Evolutionary conservation across 1,140 invertebrate species (phyloP).

Genomic region (Brachionus paranguensis): DNA sequence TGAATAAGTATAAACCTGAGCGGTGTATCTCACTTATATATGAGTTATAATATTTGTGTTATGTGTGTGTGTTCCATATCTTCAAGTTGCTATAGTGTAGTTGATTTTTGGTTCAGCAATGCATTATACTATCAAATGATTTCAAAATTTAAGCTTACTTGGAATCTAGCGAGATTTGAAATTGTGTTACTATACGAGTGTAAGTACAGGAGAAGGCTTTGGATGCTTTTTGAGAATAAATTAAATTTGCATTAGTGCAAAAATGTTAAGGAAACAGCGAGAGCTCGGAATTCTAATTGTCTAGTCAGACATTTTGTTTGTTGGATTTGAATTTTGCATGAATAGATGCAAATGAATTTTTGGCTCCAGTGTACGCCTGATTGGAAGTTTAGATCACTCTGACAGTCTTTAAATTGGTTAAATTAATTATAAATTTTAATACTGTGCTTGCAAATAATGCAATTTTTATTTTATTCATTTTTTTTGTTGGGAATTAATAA

Average conservation of each 20-base stretch:
- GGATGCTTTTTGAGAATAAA: neutral
- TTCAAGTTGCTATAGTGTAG: conserved; percentile 26
- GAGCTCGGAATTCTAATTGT: neutral
- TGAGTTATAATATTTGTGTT: conserved; percentile 13
- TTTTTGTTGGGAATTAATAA: neutral
- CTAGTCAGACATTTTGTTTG: conserved; percentile 1
- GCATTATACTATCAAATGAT: conserved; percentile 16
- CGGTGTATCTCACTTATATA: conserved; percentile 13
- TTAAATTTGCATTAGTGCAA: neutral
- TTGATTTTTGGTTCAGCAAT: neutral
- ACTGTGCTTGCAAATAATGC: neutral
- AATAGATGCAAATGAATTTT: neutral
- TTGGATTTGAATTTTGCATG: neutral
- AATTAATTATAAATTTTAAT: neutral
- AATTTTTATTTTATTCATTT: neutral
- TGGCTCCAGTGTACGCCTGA: neutral
- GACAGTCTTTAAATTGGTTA: neutral
- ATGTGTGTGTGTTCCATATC: conserved; percentile 2
- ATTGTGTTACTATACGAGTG: neutral
- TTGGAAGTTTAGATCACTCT: neutral
- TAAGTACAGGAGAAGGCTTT: neutral
- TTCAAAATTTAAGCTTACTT: conserved; percentile 38
- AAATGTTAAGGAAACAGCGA: conserved; percentile 12
- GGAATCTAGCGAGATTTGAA: neutral
- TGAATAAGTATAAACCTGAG: neutral